Percentiles rank a stretch among this genome's conserved stretches.
Evolutionary conservation across 2,888 invertebrate species (phyloP).

Genomic region (Idaea straminata): DNA sequence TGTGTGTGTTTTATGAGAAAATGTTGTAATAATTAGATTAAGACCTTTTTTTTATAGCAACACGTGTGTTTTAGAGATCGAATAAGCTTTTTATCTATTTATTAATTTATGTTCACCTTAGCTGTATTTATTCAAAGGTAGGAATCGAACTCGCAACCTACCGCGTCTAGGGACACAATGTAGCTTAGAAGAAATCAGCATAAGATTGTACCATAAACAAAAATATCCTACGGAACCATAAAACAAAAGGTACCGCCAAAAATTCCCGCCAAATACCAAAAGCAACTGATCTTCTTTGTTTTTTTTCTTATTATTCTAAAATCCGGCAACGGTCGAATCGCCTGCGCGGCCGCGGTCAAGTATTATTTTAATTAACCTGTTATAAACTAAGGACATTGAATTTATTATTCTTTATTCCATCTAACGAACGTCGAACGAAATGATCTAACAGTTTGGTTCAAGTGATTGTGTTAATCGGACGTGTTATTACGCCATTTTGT

Average conservation of each 20-base stretch:
- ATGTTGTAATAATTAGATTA: too few species aligned
- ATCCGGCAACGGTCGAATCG: slow-evolving; percentile 67
- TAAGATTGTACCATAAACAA: too few species aligned
- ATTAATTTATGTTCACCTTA: too few species aligned
- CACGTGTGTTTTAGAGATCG: too few species aligned
- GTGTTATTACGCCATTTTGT: slow-evolving; percentile 40
- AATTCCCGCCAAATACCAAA: slow-evolving; percentile 49
- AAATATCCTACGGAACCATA: slow-evolving; percentile 44
- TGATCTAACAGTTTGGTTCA: slow-evolving; percentile 49
- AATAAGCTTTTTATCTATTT: too few species aligned
- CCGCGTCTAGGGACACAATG: too few species aligned
- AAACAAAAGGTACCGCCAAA: slow-evolving; percentile 36
- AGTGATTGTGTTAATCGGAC: slow-evolving; percentile 63
- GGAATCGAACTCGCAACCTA: too few species aligned
- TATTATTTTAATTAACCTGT: slow-evolving; percentile 35
- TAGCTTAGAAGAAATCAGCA: too few species aligned
- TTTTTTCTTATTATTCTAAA: slow-evolving; percentile 65
- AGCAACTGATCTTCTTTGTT: slow-evolving; percentile 49
- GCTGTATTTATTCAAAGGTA: too few species aligned
- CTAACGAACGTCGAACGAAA: neutral
- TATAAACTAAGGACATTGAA: slow-evolving; percentile 39
- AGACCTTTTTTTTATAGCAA: too few species aligned
- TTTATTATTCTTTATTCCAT: slow-evolving; percentile 36
- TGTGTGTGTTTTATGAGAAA: too few species aligned
- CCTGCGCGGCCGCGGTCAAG: slow-evolving; percentile 32